Base-by-base conservation (phyloP, 35 echinoderm and acorn worm species). In the Lytechinus variegatus region DNA sequence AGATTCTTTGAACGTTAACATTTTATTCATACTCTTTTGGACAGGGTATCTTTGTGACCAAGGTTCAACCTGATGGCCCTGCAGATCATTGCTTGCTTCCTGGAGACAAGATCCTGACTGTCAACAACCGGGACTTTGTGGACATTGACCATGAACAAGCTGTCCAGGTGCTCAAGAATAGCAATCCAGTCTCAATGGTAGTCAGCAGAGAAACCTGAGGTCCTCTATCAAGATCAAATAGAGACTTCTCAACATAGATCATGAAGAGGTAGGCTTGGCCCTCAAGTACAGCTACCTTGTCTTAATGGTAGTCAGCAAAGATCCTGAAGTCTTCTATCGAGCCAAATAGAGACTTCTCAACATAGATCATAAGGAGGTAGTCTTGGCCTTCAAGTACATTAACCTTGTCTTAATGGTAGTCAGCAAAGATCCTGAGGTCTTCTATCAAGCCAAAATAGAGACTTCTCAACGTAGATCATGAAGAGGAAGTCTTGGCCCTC, bases 1-100 rank as follows among this genome's bases (percentile, higher is more conserved):
- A 44, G 33, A 44, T 1, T 44, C 0, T 44, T 44, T 44, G 33
- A 44, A 44, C 2, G 33, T 44, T 44, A 1, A 44, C 33, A 44
- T 1, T 44, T 44, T 44, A 1, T 95, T 86, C 52, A 3, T 95
- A 71, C n/a, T 86, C 44, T 27, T n/a, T 94, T 24, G 87, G 60
- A 6, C 94, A 97, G 97, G 97, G 97, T 54, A 96, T 97, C 57
- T 97, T 97, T 95, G 97, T 97, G 54, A 97, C 97, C 90, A 97
- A 96, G 91, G 92, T 97, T 0, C 96, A 96, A 91, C 95, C 95
- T 12, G 94, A 54, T n/a, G 97, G 97, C 21, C 95, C 97, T 4
- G 97, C 97, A 21, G 97, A 96, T 28, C 94, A 95, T 3, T 53
- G 27, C 52, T 87, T 97, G 3, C 71, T 94, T 1, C 97, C 97